Base-by-base conservation (phyloP, 2,888 invertebrate genomes). In the Mamestra brassicae region DNA sequence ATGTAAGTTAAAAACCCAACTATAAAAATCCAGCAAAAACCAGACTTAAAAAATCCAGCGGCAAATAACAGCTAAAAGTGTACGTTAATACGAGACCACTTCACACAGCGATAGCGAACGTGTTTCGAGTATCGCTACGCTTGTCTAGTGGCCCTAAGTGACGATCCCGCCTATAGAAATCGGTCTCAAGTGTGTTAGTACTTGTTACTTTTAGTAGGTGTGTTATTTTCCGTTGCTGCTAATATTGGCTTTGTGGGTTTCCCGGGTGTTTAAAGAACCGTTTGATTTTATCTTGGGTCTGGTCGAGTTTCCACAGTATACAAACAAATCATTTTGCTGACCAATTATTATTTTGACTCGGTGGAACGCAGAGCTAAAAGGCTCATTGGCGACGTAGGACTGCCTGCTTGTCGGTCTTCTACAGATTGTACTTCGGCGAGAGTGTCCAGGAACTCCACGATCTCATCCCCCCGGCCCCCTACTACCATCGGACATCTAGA, bases 71-170 rank as follows among this genome's bases (percentile, higher is more conserved):
- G 17, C 42, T 15, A 13, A 58, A 54, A 54, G 66, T 67, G 66
- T 74, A 26, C 60, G 64, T 34, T 62, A 74, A n/a, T 50, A 50
- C 50, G 36, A 11, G 8, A 7, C 36, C 70, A 63, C 79, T 79
- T 77, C 58, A 70, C 66, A 67, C 10, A 47, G 15, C 11, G 58
- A 61, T 54, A 74, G 17, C 26, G 64, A 55, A 70, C 79, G 83
- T 82, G 79, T 76, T 76, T 58, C 52, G 62, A 79, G 70, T 63
- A 58, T 11, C 77, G 47, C 17, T 10, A 17, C 76, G 63, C 54
- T 38, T 0, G 61, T 66, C 62, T 70, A 82, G 71, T 66, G 70
- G 47, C 63, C 7, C 38, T 77, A 82, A 77, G 54, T 70, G 83
- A 58, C 64, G 64, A 81, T 76, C 8, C 26, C 6, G 62, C 15